Conservation (phyloP, 1,140 invertebrate genomes). For the Ceratitis capitata region DNA sequence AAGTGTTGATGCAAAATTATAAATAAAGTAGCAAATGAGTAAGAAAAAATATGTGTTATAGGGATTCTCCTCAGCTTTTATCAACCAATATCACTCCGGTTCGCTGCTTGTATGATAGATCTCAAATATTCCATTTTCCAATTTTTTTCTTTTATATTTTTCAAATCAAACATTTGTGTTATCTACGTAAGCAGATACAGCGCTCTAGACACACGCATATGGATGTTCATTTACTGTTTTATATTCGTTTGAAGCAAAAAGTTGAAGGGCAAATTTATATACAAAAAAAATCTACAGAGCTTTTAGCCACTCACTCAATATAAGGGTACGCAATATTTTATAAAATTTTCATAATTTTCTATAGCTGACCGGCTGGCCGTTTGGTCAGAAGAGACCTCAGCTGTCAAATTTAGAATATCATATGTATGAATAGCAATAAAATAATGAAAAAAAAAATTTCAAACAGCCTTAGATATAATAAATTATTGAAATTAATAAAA, state of each 20-base stretch:
- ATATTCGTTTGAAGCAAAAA: background rate
- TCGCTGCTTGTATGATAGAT: background rate
- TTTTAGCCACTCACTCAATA: too few relatives aligned
- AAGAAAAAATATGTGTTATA: too few relatives aligned
- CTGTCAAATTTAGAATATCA: background rate
- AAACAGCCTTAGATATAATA: background rate
- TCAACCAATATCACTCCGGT: background rate
- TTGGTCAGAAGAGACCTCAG: constrained; percentile 24
- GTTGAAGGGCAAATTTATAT: too few relatives aligned
- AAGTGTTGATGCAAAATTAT: background rate
- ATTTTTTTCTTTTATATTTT: too few relatives aligned
- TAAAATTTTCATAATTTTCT: too few relatives aligned
- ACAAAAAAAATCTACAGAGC: too few relatives aligned
- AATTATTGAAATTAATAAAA: constrained; percentile 16
- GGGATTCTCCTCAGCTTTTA: too few relatives aligned
- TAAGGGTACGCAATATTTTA: too few relatives aligned
- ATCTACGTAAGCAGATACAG: background rate
- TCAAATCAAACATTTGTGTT: background rate
- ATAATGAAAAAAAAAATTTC: background rate
- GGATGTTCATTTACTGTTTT: too few relatives aligned
- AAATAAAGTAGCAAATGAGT: background rate
- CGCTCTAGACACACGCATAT: too few relatives aligned
- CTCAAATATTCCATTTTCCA: background rate
- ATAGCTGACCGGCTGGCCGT: too few relatives aligned
- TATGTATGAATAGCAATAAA: background rate